Evolutionary conservation across 1,140 invertebrate species (phyloP), one percentile per base, ranked within the genome.

Genomic region (Carposina sasakii): DNA sequence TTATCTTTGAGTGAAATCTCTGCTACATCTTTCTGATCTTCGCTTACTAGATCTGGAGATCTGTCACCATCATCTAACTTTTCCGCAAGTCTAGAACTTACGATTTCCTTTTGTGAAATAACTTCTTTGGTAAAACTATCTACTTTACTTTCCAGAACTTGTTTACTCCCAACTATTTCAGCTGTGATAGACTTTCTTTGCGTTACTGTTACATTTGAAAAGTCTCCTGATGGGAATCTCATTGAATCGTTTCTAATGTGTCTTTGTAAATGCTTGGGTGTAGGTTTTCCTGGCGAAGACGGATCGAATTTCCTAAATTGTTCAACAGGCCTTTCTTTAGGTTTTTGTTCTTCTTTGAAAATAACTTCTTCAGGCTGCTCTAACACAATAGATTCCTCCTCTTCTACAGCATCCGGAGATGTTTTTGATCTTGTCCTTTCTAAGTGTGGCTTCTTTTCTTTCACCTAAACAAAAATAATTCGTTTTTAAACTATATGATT

Each of bases 161-260:
- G 54, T 47, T 72, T 78, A 12, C 62, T 59, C 59, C 85, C 81
- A 9, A 58, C 62, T 15, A 66, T 71, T 62, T 86, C 85, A 34
- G 68, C 53, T 10, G 72, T 71, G 21, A 78, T 62, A 51, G 81
- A 81, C 54, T 85, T 86, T 55, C 73, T 79, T 13, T 81, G 82
- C 20, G 79, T 83, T 9, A 86, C 77, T 45, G 81, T 84, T 1
- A 86, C 74, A 54, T 85, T 85, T 0, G 85, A 86, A 54, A 85
- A 86, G 48, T 86, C 85, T 16, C 85, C 85, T 0, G 85, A 86
- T 12, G 85, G 79, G 42, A 86, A 86, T 53, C 81, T 71, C 85
- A 86, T 86, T 0, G 85, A 86, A 48, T 86, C 85, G 49, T 85
- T 86, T 63, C 85, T 78, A 63, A 85, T 82, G 55, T 86, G 85